Base-by-base conservation (phyloP, 2,888 invertebrate species). In the Epinotia brunnichana region DNA sequence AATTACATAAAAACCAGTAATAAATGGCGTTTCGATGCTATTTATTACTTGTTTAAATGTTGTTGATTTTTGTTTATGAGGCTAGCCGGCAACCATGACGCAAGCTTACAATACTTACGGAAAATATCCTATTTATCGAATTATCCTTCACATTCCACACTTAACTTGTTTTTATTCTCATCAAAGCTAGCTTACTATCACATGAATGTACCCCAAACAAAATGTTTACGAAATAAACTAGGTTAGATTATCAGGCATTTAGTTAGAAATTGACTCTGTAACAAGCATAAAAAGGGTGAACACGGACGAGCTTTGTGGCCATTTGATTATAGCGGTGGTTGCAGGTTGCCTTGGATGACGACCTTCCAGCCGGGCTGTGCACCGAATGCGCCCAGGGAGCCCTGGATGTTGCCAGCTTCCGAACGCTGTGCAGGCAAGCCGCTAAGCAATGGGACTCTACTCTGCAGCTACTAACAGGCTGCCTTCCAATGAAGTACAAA, bases 251-350 rank as follows among this genome's bases (percentile, higher is more conserved):
- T 19, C 3, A 44, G 44, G 44, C n/a, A 48, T n/a, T 48, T 7
- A 53, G 17, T 53, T 10, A 10, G 19, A 53, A 17, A 9, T 9
- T 53, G 3, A 53, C 2, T 44, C 4, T 19, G 39, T 48, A 51
- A 29, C 11, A 17, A 63, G 29, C 11, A 17, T 57, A 13, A 29
- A 61, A 71, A 29, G 44, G 53, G 44, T 44, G 29, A 35, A 17
- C 4, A 35, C 29, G 11, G 41, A 51, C 53, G 69, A 76, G 78
- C 78, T 82, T 79, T 82, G 81, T 88, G 90, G 87, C 86, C 82
- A 78, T 82, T 88, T 92, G 87, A 92, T 80, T 82, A 79, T 84
- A 84, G 70, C 80, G 82, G 84, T 91, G 88, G 87, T 91, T 92
- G 82, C 92, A 92, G 92, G 88, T 92, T 82, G 81, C 44, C 80